Conservation (phyloP, 2,797 vertebrate genomes). For the Melanotaenia pygmaea region DNA sequence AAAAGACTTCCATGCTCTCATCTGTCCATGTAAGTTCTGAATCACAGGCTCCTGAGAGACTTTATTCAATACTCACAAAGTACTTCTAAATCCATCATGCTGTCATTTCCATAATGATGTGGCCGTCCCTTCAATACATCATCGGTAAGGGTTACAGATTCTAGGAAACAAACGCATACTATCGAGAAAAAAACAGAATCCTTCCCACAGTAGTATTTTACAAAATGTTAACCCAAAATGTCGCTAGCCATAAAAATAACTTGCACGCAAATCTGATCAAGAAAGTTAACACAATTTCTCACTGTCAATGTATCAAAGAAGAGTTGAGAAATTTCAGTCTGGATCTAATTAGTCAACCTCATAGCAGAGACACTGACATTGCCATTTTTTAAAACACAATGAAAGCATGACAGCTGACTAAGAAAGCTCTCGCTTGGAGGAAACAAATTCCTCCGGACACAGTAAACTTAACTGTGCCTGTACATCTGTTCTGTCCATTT, state of each 20-base stretch:
- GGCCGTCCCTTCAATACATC: slow-evolving; percentile 40
- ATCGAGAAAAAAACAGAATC: not conserved
- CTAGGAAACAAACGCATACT: slow-evolving; percentile 14
- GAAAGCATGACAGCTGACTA: not conserved
- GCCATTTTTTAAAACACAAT: not conserved
- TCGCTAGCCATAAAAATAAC: not conserved
- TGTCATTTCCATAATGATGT: slow-evolving; percentile 46
- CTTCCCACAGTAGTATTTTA: not conserved
- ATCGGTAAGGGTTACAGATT: slow-evolving; percentile 35
- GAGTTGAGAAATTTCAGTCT: not conserved
- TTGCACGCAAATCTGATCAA: not conserved
- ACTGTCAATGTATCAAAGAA: not conserved
- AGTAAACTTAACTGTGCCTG: slow-evolving; percentile 53
- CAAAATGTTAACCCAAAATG: not conserved
- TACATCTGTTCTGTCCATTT: slow-evolving; percentile 64
- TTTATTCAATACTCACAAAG: slow-evolving; percentile 39
- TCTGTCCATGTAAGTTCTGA: slow-evolving; percentile 49
- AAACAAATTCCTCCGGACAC: slow-evolving; percentile 19
- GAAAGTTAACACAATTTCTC: not conserved
- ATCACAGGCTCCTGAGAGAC: slow-evolving; percentile 50
- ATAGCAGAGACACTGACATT: not conserved
- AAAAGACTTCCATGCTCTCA: slow-evolving; percentile 48
- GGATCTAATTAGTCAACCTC: not conserved
- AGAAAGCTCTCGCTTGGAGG: not conserved
- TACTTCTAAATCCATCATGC: slow-evolving; percentile 42